Evolutionary conservation across 1,140 invertebrate genomes (phyloP), one percentile per base, ranked within the genome.

Genomic region (Pollicipes pollicipes): DNA sequence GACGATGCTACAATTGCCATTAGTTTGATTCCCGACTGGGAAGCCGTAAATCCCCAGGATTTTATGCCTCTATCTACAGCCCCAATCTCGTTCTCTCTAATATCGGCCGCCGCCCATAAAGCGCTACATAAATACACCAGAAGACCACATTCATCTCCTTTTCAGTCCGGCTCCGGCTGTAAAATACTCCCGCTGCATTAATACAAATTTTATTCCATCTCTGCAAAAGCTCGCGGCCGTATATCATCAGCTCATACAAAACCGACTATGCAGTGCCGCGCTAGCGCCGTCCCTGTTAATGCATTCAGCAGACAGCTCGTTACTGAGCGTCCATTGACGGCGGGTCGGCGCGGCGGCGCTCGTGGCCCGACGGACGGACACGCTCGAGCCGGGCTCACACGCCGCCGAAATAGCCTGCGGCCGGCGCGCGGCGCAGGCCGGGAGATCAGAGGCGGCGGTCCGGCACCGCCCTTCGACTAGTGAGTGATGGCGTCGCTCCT

Each of bases 161-260:
- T 58, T 58, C 45, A 21, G 8, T 21, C 45, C 45, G 45, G 45
- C 45, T 58, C 45, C 13, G 13, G 13, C 45, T 21, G 13, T 58
- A 24, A 58, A 58, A 58, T 58, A 58, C 45, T 58, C 45, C 2
- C 45, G 45, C 45, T 2, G 45, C 45, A 58, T 58, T 58, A 58
- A 58, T 58, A 58, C 45, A 58, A 58, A 58, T 58, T 58, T 58
- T 58, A 58, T 58, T 58, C 45, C 45, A 58, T 58, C 45, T 58
- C 45, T 58, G 45, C 45, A 58, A 58, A 58, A 58, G 45, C 45
- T 58, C 45, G 13, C 2, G 45, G 45, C 45, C 45, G 45, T 58
- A 10, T 10, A 58, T 58, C 45, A 58, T 58, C 45, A 58, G 45
- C 13, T 21, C 45, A 58, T 58, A 58, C 45, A 58, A 58, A 58